Base-by-base conservation (phyloP, 2,113 vertebrate genomes). In the Melozone crissalis region DNA sequence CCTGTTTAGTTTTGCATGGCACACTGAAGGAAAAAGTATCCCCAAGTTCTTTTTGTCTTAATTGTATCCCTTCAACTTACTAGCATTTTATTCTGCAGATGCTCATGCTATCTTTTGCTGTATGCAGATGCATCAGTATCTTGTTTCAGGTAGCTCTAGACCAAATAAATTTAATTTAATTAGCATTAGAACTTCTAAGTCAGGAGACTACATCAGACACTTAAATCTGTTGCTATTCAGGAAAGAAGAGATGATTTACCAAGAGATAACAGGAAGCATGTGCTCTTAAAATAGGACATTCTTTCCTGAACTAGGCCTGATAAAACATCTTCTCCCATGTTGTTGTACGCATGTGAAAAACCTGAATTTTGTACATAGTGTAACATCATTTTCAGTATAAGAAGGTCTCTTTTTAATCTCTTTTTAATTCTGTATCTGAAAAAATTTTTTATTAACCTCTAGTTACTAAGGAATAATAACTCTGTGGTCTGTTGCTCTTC, bases 401-500 rank as follows among this genome's bases (percentile, higher is more conserved):
- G 39, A 79, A n/a, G 67, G 61, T 80, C 35, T 35, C 57, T 93
- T 95, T 84, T 85, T 41, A 91, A 77, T 91, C 23, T 95, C 46
- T 71, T 83, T 66, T 81, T 49, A 84, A 91, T 93, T 89, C 47
- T 71, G 18, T 77, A 76, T 37, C 93, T 80, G 30, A 78, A 85
- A 97, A 85, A 86, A 75, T 46, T 6, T 65, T 94, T 91, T 95
- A 79, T 91, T 93, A 77, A 93, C 87, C 43, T 79, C 71, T 80
- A 47, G 33, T 87, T 93, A 93, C 39, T 90, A 90, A 80, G 65
- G 52, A 93, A 67, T 90, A 80, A 88, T 78, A 33, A n/a, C 43
- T 90, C 47, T 52, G 62, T 66, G 30, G 73, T 89, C 47, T 82
- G 61, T 46, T 90, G 71, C 51, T 89, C 68, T 93, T 62, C 95